phyloP scores from a whole-genome alignment of 1,140 invertebrate species.

The Drosophila lacertosa region DNA sequence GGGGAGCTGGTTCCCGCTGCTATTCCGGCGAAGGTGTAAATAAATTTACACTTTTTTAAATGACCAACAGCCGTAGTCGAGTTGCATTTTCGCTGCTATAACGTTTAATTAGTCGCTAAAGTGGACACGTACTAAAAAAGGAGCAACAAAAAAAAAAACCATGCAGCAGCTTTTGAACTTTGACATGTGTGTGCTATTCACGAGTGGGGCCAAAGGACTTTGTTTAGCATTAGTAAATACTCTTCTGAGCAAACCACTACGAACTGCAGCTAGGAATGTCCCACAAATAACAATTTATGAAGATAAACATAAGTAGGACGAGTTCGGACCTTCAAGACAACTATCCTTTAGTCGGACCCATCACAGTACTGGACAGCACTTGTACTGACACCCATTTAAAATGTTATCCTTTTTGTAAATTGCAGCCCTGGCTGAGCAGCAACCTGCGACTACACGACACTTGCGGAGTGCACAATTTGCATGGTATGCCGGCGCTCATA shows the following conservation, averaged over 20 bases:
- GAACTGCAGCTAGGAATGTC: no score
- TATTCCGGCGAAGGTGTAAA: constrained; percentile 25
- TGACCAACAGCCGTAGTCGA: constrained; percentile 16
- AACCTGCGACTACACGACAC: constrained; percentile 93
- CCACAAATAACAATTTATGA: no score
- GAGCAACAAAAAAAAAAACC: not conserved
- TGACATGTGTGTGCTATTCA: not conserved
- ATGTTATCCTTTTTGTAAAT: constrained; percentile 38
- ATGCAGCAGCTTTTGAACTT: not conserved
- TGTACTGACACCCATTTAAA: not conserved
- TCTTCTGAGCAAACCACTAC: no score
- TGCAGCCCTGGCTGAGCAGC: constrained; percentile 89
- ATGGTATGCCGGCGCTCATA: constrained; percentile 96
- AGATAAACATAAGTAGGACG: no score
- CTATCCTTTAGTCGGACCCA: no score
- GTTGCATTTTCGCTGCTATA: constrained; percentile 31
- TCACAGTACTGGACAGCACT: no score
- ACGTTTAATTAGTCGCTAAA: constrained; percentile 40
- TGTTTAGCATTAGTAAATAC: not conserved
- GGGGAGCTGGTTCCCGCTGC: no score
- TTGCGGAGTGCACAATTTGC: constrained; percentile 97
- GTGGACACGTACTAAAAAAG: not conserved
- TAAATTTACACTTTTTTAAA: constrained; percentile 48
- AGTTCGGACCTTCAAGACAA: no score
- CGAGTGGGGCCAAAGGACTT: not conserved